Evolutionary conservation across 2,797 vertebrate genomes (phyloP), one percentile per base, ranked within the genome.

Genomic region (Tenualosa thibaudeaui): DNA sequence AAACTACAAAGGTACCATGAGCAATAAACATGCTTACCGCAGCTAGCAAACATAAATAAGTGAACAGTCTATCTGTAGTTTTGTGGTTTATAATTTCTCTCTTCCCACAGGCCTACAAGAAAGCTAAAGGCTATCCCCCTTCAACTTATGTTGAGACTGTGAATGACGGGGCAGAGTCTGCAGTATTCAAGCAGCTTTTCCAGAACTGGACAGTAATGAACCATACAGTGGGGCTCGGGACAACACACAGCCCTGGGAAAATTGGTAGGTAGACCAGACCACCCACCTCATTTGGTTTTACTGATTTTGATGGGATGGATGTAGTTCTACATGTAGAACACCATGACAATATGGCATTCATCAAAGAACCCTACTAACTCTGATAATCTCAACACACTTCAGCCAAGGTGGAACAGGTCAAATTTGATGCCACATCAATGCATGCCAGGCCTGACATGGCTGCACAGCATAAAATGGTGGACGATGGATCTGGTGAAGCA

Each of bases 401-500:
- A 97, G 97, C 97, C 89, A 97, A 97, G 86, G 97, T 97, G 85
- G 96, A 97, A 81, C 96, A 97, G 88, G 92, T 97, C 84, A 97
- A 96, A 91, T 97, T 97, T 75, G 97, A 97, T 0, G 96, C 94
- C 22, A 91, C 86, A 1, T 94, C 94, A 0, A 92, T 97, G 93
- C 94, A 97, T 0, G 93, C 96, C 78, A 94, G 94, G 84, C 97
- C 97, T 4, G 92, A 97, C 86, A 4, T 96, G 83, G 96, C 97
- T 0, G 97, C 97, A 26, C 94, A 96, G 91, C 94, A 97, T 89
- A 97, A 95, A 90, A 97, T 97, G 97, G 97, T 97, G 83, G 97
- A 97, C 2, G 97, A 97, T 1, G 97, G 97, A 68, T 94, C 94
- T 0, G 97, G 97, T 40, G 94, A 96, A 75, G 93, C 88, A 0